phyloP scores from a whole-genome alignment of 1,140 invertebrate genomes.

The Aphis gossypii region DNA sequence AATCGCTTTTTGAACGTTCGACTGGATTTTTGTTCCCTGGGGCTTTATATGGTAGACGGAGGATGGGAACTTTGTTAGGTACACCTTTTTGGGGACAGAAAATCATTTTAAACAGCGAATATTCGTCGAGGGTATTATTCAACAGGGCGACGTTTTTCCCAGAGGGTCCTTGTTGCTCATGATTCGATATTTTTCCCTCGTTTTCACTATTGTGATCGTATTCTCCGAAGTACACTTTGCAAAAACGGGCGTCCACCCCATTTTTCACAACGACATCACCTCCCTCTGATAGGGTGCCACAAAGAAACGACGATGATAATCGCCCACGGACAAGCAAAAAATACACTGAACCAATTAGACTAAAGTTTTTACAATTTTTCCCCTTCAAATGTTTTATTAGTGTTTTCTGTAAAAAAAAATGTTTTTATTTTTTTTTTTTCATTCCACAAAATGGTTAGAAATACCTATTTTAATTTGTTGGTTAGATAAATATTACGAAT shows the following conservation, averaged over 20 bases:
- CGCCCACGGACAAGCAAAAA: slow-evolving; percentile 51
- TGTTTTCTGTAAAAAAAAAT: slow-evolving; percentile 25
- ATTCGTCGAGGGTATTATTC: slow-evolving; percentile 52
- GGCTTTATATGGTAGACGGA: slow-evolving; percentile 10
- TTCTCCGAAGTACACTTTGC: slow-evolving; percentile 52
- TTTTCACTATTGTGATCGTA: slow-evolving; percentile 55
- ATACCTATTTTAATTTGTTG: neutral
- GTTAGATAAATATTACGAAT: neutral
- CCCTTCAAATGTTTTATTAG: slow-evolving; percentile 48
- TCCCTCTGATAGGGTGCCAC: slow-evolving; percentile 26
- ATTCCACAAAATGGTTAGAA: neutral
- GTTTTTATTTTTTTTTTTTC: neutral
- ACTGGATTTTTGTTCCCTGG: slow-evolving; percentile 51
- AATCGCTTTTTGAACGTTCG: slow-evolving; percentile 58
- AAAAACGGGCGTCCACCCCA: slow-evolving; percentile 51
- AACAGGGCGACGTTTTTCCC: slow-evolving; percentile 55
- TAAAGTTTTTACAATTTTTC: slow-evolving; percentile 52
- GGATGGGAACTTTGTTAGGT: slow-evolving; percentile 52
- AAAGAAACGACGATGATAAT: slow-evolving; percentile 49
- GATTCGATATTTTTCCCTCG: slow-evolving; percentile 58
- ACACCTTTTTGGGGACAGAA: slow-evolving; percentile 56
- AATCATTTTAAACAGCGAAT: slow-evolving; percentile 56
- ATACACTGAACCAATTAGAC: slow-evolving; percentile 50
- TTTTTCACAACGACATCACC: slow-evolving; percentile 42
- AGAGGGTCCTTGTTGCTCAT: slow-evolving; percentile 33